These are phyloP conservation scores for Apodemia mormo DNA, from an alignment of 2,888 invertebrate species.

Conservation along the genomic window DNA sequence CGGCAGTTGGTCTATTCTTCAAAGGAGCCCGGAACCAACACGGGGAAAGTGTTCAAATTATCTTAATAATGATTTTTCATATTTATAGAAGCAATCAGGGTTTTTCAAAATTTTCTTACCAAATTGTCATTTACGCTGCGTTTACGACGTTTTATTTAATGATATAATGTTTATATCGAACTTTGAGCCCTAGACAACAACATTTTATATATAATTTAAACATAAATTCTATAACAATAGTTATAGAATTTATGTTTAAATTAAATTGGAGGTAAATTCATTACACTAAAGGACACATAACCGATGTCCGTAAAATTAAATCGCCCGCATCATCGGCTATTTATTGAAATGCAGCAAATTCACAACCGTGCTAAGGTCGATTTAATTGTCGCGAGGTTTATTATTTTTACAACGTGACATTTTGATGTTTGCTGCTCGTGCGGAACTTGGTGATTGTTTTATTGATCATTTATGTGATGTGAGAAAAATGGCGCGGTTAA, in stretches of 20 bases:
- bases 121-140: too few species aligned
- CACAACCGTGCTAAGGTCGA: slow-evolving; percentile 70
- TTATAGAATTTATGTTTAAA: neutral
- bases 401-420: slow-evolving; percentile 38
- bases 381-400: slow-evolving; percentile 54
- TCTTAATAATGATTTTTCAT: too few species aligned
- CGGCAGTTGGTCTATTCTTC: too few species aligned
- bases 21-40: too few species aligned
- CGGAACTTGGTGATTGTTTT: neutral
- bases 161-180: too few species aligned
- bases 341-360: slow-evolving; percentile 52
- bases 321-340: slow-evolving; percentile 65
- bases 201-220: too few species aligned
- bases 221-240: too few species aligned
- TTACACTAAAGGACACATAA: slow-evolving; percentile 26
- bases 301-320: slow-evolving; percentile 45
- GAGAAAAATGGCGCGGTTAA: neutral
- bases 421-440: slow-evolving; percentile 1
- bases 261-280: neutral
- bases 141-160: too few species aligned
- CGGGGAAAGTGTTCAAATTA: too few species aligned
- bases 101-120: too few species aligned
- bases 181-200: too few species aligned
- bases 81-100: too few species aligned
- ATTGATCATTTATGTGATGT: neutral